Base-by-base conservation (phyloP, 2,888 invertebrate species). In the Sepiola atlantica region DNA sequence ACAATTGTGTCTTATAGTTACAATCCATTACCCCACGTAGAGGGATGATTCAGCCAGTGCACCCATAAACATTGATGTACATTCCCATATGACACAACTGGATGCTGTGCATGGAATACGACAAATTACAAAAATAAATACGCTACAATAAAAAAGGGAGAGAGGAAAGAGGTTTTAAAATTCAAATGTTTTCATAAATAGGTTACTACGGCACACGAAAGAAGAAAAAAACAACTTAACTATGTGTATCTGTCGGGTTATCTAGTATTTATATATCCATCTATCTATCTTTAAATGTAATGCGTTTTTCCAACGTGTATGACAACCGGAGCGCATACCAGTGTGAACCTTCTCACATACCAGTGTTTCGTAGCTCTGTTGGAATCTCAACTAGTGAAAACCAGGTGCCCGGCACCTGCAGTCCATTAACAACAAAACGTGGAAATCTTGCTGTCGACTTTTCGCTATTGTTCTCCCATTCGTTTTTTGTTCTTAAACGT, bases 341-440 rank as follows among this genome's bases (percentile, higher is more conserved):
- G n/a, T 77, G 61, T 32, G 77, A 77, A 77, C n/a, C n/a, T 77
- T 32, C n/a, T 32, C 77, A 21, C 77, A 77, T 77, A 77, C 77
- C 77, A 77, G n/a, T 77, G 77, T 77, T 77, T n/a, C 77, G 12
- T 32, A 77, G 77, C n/a, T 77, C 77, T 77, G 10, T 12, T 77
- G 77, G 77, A 77, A 77, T 77, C 16, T 77, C 77, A 77, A 32
- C 77, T 77, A 77, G 77, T 77, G 12, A 77, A 77, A n/a, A 77
- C n/a, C 77, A 77, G 77, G 77, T 77, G 77, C 77, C 77, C 18
- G 77, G 77, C 77, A 77, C 77, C 77, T 77, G 77, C 77, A 77
- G 77, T n/a, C 77, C 77, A 77, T 77, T 77, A 77, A 77, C 77
- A 77, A 32, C 18, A 6, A 45, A 77, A n/a, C 77, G n/a, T 10